A percentile compares a stretch with the other conserved stretches of the same genome.
phyloP scores from a whole-genome alignment of 2,888 invertebrate genomes.

The Mayetiola destructor region DNA sequence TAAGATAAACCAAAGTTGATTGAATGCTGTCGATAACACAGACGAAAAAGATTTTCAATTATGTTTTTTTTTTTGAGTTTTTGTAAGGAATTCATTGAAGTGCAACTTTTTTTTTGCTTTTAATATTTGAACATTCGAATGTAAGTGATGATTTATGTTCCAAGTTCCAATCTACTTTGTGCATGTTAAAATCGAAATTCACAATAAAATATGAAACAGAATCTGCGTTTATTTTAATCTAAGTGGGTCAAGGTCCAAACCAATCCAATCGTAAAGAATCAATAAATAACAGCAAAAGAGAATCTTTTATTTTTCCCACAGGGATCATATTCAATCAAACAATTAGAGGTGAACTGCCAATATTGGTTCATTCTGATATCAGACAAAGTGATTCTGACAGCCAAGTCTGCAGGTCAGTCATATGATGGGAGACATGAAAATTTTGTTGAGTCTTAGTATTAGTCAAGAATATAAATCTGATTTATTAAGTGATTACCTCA shows the following conservation, averaged over 20 bases:
- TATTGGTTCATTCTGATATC: neutral
- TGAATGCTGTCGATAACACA: neutral
- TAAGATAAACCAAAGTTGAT: slow-evolving; percentile 10
- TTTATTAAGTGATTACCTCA: neutral
- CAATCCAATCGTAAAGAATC: neutral
- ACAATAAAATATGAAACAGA: neutral
- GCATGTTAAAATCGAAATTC: neutral
- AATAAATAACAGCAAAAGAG: neutral
- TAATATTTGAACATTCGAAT: neutral
- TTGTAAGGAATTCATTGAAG: no score
- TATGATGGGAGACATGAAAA: no score
- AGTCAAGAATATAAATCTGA: no score
- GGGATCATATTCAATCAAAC: neutral
- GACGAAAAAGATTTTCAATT: neutral
- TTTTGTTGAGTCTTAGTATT: no score
- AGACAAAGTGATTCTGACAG: neutral
- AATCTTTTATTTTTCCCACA: neutral
- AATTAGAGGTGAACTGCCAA: neutral
- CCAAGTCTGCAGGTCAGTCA: no score
- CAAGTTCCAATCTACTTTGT: neutral
- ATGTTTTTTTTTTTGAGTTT: neutral
- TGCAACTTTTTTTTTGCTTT: slow-evolving; percentile 2
- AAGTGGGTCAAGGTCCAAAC: slow-evolving; percentile 5
- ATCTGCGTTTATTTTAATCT: neutral
- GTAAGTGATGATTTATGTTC: neutral